Percentiles rank a stretch among this genome's conserved stretches.
These are phyloP conservation scores for Drosophila hawaiiensis DNA, from an alignment of 2,888 invertebrate species.

Conservation along the genomic window DNA sequence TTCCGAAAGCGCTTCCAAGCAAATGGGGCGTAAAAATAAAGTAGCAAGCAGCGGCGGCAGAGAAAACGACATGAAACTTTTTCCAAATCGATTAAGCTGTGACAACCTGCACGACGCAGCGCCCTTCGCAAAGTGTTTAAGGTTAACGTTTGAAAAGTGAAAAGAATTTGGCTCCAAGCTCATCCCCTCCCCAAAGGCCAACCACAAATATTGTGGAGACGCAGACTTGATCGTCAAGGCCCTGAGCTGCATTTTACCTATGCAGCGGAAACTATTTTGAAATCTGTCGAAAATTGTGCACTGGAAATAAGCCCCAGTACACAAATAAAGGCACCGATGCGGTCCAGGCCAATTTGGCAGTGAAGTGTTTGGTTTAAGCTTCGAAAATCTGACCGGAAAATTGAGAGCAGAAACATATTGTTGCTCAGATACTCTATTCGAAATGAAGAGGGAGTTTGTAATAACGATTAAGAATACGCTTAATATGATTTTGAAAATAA, in stretches of 20 bases:
- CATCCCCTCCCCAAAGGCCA: constrained; percentile 34
- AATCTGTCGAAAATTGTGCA: constrained; percentile 74
- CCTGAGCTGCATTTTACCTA: constrained; percentile 64
- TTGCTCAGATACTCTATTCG: constrained; percentile 14
- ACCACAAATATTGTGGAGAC: constrained; percentile 54
- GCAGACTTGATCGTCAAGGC: constrained; percentile 12
- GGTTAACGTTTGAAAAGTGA: constrained; percentile 74
- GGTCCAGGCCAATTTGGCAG: constrained; percentile 58
- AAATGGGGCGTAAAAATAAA: constrained; percentile 78
- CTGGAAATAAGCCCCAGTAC: constrained; percentile 73
- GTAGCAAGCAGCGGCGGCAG: constrained; percentile 49
- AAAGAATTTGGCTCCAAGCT: constrained; percentile 56
- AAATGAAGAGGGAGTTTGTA: background rate
- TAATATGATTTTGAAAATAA: too few relatives aligned
- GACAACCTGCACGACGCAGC: constrained; percentile 51
- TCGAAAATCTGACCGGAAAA: constrained; percentile 12
- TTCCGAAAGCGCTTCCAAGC: constrained; percentile 51
- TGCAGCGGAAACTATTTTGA: constrained; percentile 69
- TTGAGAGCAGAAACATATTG: background rate
- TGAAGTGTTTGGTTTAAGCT: constrained; percentile 43
- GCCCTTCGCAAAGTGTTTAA: constrained; percentile 62
- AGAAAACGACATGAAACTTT: constrained; percentile 66
- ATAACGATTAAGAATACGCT: background rate
- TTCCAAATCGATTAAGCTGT: constrained; percentile 78
- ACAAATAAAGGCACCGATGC: constrained; percentile 64